A percentile compares a stretch with the other conserved stretches of the same genome.
phyloP scores from a whole-genome alignment of 1,140 invertebrate genomes.

The Cryptotermes secundus region DNA sequence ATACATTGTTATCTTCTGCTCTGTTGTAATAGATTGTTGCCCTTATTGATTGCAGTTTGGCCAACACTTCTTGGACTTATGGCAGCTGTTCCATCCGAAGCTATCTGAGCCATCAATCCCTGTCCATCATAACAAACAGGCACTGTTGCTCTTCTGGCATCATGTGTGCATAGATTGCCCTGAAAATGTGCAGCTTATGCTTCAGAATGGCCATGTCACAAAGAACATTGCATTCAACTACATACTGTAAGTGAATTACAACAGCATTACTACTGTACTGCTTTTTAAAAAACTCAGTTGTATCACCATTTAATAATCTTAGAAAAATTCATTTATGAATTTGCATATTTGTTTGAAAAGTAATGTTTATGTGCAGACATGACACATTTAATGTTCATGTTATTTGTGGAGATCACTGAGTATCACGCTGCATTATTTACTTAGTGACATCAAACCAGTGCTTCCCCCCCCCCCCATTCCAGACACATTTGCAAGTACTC shows the following conservation, averaged over 20 bases:
- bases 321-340: too few relatives aligned
- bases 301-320: too few relatives aligned
- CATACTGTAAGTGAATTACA: constrained; percentile 72
- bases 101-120: constrained; percentile 93
- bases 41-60: constrained; percentile 63
- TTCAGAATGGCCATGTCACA: constrained; percentile 77
- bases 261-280: background rate
- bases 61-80: constrained; percentile 85
- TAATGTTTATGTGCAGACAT: too few relatives aligned
- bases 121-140: constrained; percentile 94
- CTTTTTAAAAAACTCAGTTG: background rate
- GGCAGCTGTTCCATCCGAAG: constrained; percentile 92
- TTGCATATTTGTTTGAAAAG: too few relatives aligned
- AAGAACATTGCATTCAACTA: constrained; percentile 97
- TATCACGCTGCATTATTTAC: too few relatives aligned
- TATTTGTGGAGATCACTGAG: too few relatives aligned
- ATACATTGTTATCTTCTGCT: background rate
- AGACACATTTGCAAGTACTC: too few relatives aligned
- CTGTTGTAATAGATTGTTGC: too few relatives aligned
- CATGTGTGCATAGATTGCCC: constrained; percentile 88
- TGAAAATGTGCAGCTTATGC: constrained; percentile 86
- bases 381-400: too few relatives aligned
- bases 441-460: too few relatives aligned
- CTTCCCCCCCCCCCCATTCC: too few relatives aligned
- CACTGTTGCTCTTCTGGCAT: constrained; percentile 89